Conservation (phyloP, 2,113 vertebrate species). For the Dromiciops gliroides region DNA sequence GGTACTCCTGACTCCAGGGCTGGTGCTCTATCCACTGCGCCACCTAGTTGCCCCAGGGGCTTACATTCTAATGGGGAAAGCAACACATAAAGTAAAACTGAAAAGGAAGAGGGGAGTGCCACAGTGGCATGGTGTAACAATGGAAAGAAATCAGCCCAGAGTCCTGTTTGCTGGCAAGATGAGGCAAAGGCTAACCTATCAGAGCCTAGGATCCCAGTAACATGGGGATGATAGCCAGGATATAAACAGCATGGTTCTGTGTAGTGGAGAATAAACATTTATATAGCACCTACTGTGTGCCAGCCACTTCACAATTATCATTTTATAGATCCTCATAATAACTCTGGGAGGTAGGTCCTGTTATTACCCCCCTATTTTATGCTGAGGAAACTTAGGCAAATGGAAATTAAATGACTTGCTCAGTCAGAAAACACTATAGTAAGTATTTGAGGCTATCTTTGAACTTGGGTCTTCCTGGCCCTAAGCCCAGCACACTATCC, state of each 20-base stretch:
- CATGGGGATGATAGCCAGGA: background rate
- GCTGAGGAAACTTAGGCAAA: background rate
- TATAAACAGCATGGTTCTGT: background rate
- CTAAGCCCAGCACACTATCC: background rate
- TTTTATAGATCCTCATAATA: background rate
- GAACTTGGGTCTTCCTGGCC: background rate
- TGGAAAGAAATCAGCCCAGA: background rate
- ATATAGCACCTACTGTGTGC: background rate
- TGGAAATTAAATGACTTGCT: background rate
- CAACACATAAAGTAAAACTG: background rate
- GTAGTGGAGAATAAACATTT: background rate
- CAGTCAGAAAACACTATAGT: background rate
- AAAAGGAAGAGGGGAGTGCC: background rate
- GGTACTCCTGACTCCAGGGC: no score
- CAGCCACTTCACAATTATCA: background rate
- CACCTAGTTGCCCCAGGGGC: no score
- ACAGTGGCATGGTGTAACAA: background rate
- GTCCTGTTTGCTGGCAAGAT: background rate
- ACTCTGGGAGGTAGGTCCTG: background rate
- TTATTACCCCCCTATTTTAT: background rate
- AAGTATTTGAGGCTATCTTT: background rate
- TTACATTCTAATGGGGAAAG: background rate
- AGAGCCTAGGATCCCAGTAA: background rate
- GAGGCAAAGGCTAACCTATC: background rate
- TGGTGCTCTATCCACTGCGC: no score